Evolutionary conservation across 2,113 vertebrate species (phyloP), one percentile per base, ranked within the genome.

Genomic region (human (Homo sapiens)): DNA sequence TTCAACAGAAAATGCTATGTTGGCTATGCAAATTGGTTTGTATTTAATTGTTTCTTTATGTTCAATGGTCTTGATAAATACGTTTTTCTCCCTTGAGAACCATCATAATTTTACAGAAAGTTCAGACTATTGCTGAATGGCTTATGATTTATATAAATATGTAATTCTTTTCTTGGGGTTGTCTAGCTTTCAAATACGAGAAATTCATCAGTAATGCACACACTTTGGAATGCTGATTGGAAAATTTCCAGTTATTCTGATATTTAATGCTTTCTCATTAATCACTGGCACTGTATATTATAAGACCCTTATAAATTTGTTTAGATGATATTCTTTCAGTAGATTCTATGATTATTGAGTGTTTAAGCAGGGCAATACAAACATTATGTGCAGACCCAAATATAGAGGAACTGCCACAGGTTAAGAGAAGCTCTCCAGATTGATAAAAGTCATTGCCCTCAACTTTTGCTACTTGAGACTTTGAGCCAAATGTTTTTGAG

Each of bases 191-290:
- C 70, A 96, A 96, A 70, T 85, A 45, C 70, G 78, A 94, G 66
- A 83, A 81, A 85, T 88, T 97, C 96, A 90, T 95, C 89, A 96
- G 89, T 90, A 84, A 83, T 83, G 68, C 40, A 75, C 73, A 72
- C 35, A 94, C 85, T 96, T 86, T 75, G 89, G 32, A 79, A 76
- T 75, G 40, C 93, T 57, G 43, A 96, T 57, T 95, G 82, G 96
- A 97, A 97, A 66, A 86, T 92, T 98, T 94, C 90, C 61, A 89
- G 81, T 89, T 66, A 79, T 81, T 97, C 64, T 96, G 73, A 82
- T 90, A 64, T 89, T 96, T 92, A 98, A 96, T 94, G 48, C 70
- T 94, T 95, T 88, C 93, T 97, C 89, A 81, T 89, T 95, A 98
- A 96, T 96, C 96, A 93, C 83, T 55, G 48, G 76, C 25, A 79